These are phyloP conservation scores for Tachina grossa DNA, from an alignment of 2,888 invertebrate genomes.

Conservation along the genomic window DNA sequence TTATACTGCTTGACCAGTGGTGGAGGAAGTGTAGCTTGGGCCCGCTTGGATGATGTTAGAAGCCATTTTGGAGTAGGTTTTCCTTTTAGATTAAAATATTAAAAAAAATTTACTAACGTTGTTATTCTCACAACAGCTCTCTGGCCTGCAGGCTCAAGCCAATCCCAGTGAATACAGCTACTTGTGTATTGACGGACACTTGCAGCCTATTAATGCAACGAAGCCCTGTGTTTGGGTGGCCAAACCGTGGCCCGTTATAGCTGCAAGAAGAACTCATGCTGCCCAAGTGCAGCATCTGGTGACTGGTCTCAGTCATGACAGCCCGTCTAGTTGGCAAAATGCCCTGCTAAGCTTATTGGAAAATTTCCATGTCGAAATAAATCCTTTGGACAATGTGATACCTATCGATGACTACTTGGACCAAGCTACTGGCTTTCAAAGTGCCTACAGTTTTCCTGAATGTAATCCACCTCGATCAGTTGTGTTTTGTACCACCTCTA, in stretches of 20 bases:
- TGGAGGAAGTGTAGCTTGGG: slow-evolving; percentile 92
- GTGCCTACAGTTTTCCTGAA: slow-evolving; percentile 87
- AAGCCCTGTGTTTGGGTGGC: slow-evolving; percentile 90
- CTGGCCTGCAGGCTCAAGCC: slow-evolving; percentile 80
- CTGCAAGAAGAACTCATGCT: slow-evolving; percentile 84
- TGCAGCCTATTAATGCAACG: slow-evolving; percentile 84
- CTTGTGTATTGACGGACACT: slow-evolving; percentile 90
- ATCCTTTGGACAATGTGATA: slow-evolving; percentile 85
- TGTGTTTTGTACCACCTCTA: slow-evolving; percentile 87
- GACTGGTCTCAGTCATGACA: slow-evolving; percentile 81
- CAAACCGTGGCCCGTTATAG: slow-evolving; percentile 90
- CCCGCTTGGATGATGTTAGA: slow-evolving; percentile 87
- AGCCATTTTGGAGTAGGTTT: slow-evolving; percentile 86
- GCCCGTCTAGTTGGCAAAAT: slow-evolving; percentile 84
- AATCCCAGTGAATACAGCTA: slow-evolving; percentile 85
- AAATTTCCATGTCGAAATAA: slow-evolving; percentile 84
- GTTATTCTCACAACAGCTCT: slow-evolving; percentile 75
- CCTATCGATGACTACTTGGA: slow-evolving; percentile 88
- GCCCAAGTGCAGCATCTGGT: slow-evolving; percentile 84
- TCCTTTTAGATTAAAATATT: background rate
- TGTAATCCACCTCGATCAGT: slow-evolving; percentile 87
- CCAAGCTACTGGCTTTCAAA: slow-evolving; percentile 85
- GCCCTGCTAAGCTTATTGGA: slow-evolving; percentile 86
- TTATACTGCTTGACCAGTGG: slow-evolving; percentile 90
- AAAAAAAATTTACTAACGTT: background rate